Percentiles rank a stretch among this genome's conserved stretches.
Evolutionary conservation across 1,140 invertebrate species (phyloP).

Genomic region (Mesaphorura yosii): DNA sequence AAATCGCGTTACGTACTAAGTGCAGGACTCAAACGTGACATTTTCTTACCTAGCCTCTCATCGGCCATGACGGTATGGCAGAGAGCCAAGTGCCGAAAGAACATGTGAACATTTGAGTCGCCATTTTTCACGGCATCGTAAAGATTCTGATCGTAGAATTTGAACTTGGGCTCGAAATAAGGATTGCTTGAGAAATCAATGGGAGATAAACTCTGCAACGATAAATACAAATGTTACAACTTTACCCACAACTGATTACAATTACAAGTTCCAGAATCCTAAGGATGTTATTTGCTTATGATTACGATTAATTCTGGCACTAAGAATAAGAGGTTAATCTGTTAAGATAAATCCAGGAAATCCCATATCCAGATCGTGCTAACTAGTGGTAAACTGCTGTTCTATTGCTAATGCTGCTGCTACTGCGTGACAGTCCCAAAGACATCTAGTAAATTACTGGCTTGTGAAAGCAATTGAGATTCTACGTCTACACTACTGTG

Average conservation of each 20-base stretch:
- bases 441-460: no score
- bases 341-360: not conserved
- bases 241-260: not conserved
- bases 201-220: slow-evolving; percentile 37
- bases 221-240: slow-evolving; percentile 12
- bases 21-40: not conserved
- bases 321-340: no score
- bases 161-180: slow-evolving; percentile 80
- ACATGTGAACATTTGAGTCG: slow-evolving; percentile 63
- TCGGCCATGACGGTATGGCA: slow-evolving; percentile 99
- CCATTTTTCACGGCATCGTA: slow-evolving; percentile 64
- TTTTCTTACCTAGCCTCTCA: slow-evolving; percentile 58
- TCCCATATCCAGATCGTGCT: not conserved
- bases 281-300: not conserved
- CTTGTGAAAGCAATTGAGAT: no score
- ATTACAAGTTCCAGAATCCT: not conserved
- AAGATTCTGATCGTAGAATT: slow-evolving; percentile 81
- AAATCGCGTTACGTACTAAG: no score
- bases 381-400: not conserved
- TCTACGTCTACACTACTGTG: no score
- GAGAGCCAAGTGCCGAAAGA: slow-evolving; percentile 77
- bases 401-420: no score
- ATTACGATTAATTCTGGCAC: no score
- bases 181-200: slow-evolving; percentile 91
- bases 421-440: no score